Percentiles rank a stretch among this genome's conserved stretches.
Conservation (phyloP, 2,888 invertebrate genomes). For the Mimas tiliae region DNA sequence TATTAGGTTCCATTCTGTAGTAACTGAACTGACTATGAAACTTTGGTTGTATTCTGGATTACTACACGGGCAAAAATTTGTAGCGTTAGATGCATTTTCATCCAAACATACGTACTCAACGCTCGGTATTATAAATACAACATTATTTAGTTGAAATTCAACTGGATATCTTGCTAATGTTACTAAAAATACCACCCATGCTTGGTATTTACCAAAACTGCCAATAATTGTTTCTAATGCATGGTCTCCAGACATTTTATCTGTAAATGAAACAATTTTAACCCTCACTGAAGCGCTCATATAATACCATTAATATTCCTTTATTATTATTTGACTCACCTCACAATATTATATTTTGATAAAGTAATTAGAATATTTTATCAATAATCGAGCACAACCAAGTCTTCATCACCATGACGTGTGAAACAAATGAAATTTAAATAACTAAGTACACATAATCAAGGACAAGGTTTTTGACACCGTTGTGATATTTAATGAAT, state of each 20-base stretch:
- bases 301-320: neutral
- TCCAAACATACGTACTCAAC: slow-evolving; percentile 78
- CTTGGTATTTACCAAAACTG: slow-evolving; percentile 82
- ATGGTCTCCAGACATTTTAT: slow-evolving; percentile 44
- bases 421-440: too few species aligned
- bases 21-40: slow-evolving; percentile 82
- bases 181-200: slow-evolving; percentile 76
- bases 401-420: too few species aligned
- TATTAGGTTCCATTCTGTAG: slow-evolving; percentile 86
- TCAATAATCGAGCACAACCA: neutral
- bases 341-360: neutral
- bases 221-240: slow-evolving; percentile 78
- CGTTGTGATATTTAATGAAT: neutral
- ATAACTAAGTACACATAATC: too few species aligned
- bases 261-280: neutral
- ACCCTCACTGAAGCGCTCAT: neutral
- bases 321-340: neutral
- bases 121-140: slow-evolving; percentile 83
- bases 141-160: slow-evolving; percentile 83
- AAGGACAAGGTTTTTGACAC: neutral
- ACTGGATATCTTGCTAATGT: slow-evolving; percentile 82
- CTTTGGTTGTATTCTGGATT: slow-evolving; percentile 82
- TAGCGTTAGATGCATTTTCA: slow-evolving; percentile 56
- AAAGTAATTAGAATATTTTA: neutral
- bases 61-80: slow-evolving; percentile 71